Conservation (phyloP, 2,797 vertebrate genomes). For the Merluccius polli region DNA sequence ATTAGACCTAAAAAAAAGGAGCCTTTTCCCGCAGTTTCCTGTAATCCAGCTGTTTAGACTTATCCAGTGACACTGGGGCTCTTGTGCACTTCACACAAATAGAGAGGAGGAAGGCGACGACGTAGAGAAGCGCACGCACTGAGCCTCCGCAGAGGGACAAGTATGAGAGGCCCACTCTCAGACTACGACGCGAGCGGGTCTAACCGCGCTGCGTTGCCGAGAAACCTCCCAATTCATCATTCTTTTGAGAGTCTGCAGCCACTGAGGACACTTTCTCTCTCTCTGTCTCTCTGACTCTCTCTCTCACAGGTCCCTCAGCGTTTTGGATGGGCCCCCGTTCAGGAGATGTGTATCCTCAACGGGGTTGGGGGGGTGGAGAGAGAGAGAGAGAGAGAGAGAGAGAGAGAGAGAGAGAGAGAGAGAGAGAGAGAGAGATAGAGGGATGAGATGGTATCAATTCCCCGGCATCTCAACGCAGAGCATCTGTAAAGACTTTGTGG, state of each 20-base stretch:
- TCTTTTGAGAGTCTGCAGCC: constrained; percentile 19
- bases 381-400: neutral
- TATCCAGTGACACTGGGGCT: constrained; percentile 47
- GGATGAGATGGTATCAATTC: neutral
- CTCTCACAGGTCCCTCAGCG: constrained; percentile 13
- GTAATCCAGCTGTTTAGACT: constrained; percentile 65
- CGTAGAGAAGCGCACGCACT: constrained; percentile 9
- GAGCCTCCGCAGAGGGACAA: constrained; percentile 24
- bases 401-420: too few species aligned
- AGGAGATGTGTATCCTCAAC: constrained; percentile 26
- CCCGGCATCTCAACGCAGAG: neutral
- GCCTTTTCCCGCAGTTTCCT: constrained; percentile 43
- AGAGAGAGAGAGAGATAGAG: neutral
- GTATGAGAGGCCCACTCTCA: constrained; percentile 14
- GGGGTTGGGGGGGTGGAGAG: neutral
- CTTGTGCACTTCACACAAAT: constrained; percentile 48
- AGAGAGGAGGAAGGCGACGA: constrained; percentile 16
- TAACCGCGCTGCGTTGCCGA: neutral
- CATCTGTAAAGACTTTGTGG: neutral
- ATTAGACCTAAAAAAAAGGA: constrained; percentile 46
- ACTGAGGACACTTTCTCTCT: constrained; percentile 9
- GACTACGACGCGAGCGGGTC: constrained; percentile 21
- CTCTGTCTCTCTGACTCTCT: neutral
- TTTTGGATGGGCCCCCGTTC: constrained; percentile 13
- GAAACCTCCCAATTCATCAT: constrained; percentile 37